Conservation (phyloP, 2,888 invertebrate species). For the Amaurobius ferox region DNA sequence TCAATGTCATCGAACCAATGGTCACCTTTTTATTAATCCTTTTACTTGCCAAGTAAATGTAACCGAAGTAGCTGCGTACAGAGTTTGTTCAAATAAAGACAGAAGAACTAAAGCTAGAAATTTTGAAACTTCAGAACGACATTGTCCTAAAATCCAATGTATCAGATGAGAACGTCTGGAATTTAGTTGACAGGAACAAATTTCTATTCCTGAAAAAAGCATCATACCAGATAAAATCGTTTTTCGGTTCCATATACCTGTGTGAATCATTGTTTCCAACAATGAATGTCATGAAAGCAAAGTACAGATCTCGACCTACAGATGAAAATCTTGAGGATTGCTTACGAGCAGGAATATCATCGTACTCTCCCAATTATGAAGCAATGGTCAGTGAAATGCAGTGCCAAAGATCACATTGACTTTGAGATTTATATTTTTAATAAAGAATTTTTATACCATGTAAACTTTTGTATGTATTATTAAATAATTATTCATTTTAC, state of each 20-base stretch:
- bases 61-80: not conserved
- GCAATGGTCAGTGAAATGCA: not conserved
- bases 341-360: not conserved
- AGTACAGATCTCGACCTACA: not conserved
- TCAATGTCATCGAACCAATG: slow-evolving; percentile 10
- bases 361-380: not conserved
- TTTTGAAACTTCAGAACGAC: not conserved
- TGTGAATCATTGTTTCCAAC: not conserved
- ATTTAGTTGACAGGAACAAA: not conserved
- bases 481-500: too few relatives aligned
- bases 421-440: not conserved
- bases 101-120: too few relatives aligned
- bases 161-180: not conserved
- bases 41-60: not conserved
- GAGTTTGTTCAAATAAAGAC: not conserved
- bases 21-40: not conserved
- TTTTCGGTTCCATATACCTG: not conserved
- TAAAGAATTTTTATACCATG: not conserved
- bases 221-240: not conserved
- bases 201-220: not conserved
- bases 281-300: not conserved
- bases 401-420: not conserved
- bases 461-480: not conserved
- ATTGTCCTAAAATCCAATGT: not conserved
- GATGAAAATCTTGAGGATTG: not conserved